phyloP scores from a whole-genome alignment of 2,797 vertebrate species.

The Amblyopsis hoosieri region DNA sequence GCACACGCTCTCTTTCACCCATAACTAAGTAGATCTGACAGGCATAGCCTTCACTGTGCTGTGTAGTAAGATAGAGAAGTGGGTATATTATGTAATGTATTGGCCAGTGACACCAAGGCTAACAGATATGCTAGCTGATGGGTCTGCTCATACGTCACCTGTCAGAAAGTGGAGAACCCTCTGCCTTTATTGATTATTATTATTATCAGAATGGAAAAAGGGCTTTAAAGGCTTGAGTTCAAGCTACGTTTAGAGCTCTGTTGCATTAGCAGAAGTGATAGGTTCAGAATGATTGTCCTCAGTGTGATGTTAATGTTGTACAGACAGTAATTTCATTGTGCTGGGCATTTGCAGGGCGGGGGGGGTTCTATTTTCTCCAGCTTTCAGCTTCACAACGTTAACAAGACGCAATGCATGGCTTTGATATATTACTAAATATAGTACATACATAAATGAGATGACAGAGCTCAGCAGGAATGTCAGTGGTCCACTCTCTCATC shows the following conservation, averaged over 20 bases:
- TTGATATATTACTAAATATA: constrained; percentile 51
- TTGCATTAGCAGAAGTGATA: constrained; percentile 3
- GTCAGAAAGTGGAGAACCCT: constrained; percentile 9
- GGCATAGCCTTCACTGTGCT: constrained; percentile 7
- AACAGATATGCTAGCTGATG: constrained; percentile 10
- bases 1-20: constrained; percentile 28
- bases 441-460: constrained; percentile 53
- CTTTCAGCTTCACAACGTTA: constrained; percentile 40
- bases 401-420: constrained; percentile 35
- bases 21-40: constrained; percentile 28
- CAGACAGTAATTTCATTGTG: constrained; percentile 13
- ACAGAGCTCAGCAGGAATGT: constrained; percentile 32
- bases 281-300: not conserved
- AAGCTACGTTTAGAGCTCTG: constrained; percentile 10
- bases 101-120: constrained; percentile 31
- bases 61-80: constrained; percentile 12
- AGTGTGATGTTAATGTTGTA: not conserved
- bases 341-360: constrained; percentile 1
- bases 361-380: constrained; percentile 34
- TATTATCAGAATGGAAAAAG: not conserved
- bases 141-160: constrained; percentile 32
- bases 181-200: constrained; percentile 16
- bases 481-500: constrained; percentile 54
- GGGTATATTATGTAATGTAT: constrained; percentile 33
- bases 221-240: not conserved